These are phyloP conservation scores for Uloborus plumipes DNA, from an alignment of 2,888 invertebrate species.

Conservation along the genomic window DNA sequence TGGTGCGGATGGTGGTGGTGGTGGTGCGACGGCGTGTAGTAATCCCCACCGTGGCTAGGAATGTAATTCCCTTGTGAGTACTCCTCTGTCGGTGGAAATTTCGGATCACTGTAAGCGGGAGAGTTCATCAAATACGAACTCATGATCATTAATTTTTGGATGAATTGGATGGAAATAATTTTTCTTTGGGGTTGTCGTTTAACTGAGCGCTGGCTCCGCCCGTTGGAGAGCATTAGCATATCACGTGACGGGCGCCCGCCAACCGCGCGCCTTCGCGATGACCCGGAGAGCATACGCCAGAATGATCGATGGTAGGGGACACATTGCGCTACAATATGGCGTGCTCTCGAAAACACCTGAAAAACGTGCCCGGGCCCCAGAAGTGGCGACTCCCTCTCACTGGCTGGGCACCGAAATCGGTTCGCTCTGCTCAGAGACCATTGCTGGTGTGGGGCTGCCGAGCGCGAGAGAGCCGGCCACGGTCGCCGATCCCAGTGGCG, in stretches of 20 bases:
- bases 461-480: conserved; percentile 22
- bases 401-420: conserved; percentile 46
- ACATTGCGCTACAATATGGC: conserved; percentile 64
- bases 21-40: conserved; percentile 65
- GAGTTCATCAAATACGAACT: conserved; percentile 84
- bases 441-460: conserved; percentile 44
- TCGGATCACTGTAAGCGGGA: conserved; percentile 70
- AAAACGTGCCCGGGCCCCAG: conserved; percentile 42
- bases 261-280: conserved; percentile 72
- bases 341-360: conserved; percentile 59
- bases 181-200: conserved; percentile 69
- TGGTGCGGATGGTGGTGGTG: conserved; percentile 50
- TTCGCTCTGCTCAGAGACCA: conserved; percentile 44
- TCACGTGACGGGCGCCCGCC: conserved; percentile 77
- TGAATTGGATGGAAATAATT: conserved; percentile 73
- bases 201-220: conserved; percentile 74
- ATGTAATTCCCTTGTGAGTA: conserved; percentile 90
- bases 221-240: conserved; percentile 76
- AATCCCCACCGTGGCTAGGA: conserved; percentile 68
- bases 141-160: conserved; percentile 79
- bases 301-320: conserved; percentile 68
- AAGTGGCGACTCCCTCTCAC: conserved; percentile 22
- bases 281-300: conserved; percentile 70
- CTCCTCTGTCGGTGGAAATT: conserved; percentile 87
- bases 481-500: conserved; percentile 43